Base-by-base conservation (phyloP, 2,888 invertebrate genomes). In the Rhimphoctona megacephalus region DNA sequence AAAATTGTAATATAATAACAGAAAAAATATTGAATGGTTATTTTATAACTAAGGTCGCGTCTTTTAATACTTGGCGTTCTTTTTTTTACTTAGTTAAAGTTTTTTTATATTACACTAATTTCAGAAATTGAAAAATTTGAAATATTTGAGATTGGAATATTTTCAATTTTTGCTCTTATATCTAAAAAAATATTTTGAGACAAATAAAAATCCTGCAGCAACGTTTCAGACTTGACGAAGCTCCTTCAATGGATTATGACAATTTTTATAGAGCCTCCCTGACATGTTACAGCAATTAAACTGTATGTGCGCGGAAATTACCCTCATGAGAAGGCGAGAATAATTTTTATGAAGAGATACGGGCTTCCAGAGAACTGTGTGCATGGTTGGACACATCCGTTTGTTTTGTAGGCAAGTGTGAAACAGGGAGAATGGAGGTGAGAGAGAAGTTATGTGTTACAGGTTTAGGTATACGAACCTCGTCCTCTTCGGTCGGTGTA, bases 361-460 rank as follows among this genome's bases (percentile, higher is more conserved):
- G 79, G 64, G 73, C 64, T 33, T 6, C 46, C 3, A 36, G 79
- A 85, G 79, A 76, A 54, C 46, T 43, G 70, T 78, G 69, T 80
- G 79, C 73, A 57, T 22, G 33, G 66, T 54, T 54, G 64, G 66
- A 79, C 76, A 76, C 33, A 85, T 85, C 83, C 85, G 83, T 33
- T 67, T 64, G 76, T 9, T 70, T 49, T 33, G 25, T 14, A 22
- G 78, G 17, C 74, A 79, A 66, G 69, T 25, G n/a, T 74, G 33
- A 52, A 54, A 57, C 67, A 43, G 72, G 30, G 69, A 46, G 39
- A n/a, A 46, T 46, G 57, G 33, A 54, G 76, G 46, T 61, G 70
- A 67, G 77, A 36, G 33, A 81, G 81, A 74, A 85, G 79, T 85
- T 85, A 85, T 82, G 85, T 64, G 83, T 80, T 73, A 49, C 67